Percentiles rank a stretch among this genome's conserved stretches.
These are phyloP conservation scores for Scaptomyza caliginosa DNA, from an alignment of 2,888 invertebrate species.

Conservation along the genomic window DNA sequence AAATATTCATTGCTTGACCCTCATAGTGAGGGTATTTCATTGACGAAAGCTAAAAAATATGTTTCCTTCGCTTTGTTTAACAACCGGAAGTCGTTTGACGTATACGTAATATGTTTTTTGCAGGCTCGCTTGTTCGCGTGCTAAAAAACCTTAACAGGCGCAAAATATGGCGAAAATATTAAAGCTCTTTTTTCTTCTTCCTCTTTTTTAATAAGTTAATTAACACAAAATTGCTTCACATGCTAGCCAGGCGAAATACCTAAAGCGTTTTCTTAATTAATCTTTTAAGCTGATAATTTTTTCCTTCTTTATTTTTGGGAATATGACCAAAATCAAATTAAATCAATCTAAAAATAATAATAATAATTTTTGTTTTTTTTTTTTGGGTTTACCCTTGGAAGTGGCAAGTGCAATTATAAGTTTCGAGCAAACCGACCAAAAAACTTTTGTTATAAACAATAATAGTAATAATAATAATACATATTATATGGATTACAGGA, in stretches of 20 bases:
- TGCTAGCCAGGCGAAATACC: background rate
- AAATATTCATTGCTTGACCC: background rate
- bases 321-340: background rate
- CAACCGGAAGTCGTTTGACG: conserved; percentile 71
- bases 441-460: conserved; percentile 12
- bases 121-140: conserved; percentile 65
- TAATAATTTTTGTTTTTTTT: background rate
- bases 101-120: conserved; percentile 70
- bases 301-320: no score
- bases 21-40: background rate
- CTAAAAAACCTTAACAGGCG: conserved; percentile 48
- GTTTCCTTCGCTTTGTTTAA: conserved; percentile 1
- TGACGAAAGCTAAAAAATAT: background rate
- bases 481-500: conserved; percentile 35
- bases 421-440: background rate
- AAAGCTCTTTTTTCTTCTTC: no score
- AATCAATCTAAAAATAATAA: conserved; percentile 5
- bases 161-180: conserved; percentile 47
- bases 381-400: conserved; percentile 1
- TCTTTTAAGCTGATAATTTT: conserved; percentile 22
- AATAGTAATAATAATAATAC: background rate
- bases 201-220: conserved; percentile 61
- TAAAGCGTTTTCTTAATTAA: conserved; percentile 9
- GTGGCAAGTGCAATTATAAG: conserved; percentile 14
- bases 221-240: conserved; percentile 23